Evolutionary conservation across 2,888 invertebrate genomes (phyloP).

Genomic region (Caenorhabditis macrosperma): DNA sequence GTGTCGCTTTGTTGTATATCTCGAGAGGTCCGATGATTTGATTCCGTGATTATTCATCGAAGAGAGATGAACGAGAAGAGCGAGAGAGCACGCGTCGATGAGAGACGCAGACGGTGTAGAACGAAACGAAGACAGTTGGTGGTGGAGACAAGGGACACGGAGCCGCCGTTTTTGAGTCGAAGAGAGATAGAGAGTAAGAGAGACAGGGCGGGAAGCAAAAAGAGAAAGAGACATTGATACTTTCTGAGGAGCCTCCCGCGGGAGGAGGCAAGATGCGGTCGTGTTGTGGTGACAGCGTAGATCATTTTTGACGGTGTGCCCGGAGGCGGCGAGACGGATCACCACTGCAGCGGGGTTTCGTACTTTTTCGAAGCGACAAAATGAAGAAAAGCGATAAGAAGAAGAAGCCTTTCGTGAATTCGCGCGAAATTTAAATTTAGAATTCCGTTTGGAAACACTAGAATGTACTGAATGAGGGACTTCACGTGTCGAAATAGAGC

Average conservation of each 20-base stretch:
- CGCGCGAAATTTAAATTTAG: not conserved
- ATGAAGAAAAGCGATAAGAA: too few species aligned
- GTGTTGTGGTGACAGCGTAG: conserved; percentile 54
- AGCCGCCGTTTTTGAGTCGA: conserved; percentile 6
- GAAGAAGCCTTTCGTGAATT: too few species aligned
- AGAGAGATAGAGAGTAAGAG: not conserved
- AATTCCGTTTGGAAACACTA: not conserved
- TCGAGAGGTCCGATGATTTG: conserved; percentile 16
- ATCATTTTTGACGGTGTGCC: conserved; percentile 49
- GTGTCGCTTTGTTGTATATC: conserved; percentile 43
- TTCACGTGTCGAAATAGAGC: not conserved
- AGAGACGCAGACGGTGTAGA: conserved; percentile 32
- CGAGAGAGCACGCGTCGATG: conserved; percentile 7
- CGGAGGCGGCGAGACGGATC: not conserved
- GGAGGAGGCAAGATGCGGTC: conserved; percentile 16
- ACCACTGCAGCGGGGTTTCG: conserved; percentile 6
- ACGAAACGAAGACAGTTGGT: conserved; percentile 26
- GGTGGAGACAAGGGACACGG: not conserved
- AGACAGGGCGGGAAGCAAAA: not conserved
- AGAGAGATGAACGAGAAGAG: not conserved
- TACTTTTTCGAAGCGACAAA: not conserved
- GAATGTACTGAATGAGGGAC: not conserved
- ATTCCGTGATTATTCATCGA: conserved; percentile 53
- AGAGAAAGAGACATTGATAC: conserved; percentile 7
- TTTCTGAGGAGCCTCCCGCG: too few species aligned